Conservation (phyloP, 2,888 invertebrate species). For the Drosophila rellima region DNA sequence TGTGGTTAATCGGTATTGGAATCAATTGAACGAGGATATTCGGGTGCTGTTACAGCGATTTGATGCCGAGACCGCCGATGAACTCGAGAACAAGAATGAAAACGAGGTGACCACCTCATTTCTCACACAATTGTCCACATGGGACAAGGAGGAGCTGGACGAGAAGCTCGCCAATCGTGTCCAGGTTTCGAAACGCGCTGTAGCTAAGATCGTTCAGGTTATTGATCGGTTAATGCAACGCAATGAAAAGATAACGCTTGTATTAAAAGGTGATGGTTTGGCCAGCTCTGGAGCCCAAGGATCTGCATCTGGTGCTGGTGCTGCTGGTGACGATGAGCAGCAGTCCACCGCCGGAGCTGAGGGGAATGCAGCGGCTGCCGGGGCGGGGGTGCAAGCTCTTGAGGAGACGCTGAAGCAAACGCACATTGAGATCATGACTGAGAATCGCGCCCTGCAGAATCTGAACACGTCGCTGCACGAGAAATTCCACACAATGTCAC, state of each 20-base stretch:
- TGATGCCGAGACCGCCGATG: constrained; percentile 98
- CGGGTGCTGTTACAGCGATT: constrained; percentile 96
- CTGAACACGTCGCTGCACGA: constrained; percentile 96
- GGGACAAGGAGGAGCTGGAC: constrained; percentile 99
- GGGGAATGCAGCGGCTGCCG: constrained; percentile 37
- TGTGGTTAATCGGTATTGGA: constrained; percentile 99
- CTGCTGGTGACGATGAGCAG: constrained; percentile 52
- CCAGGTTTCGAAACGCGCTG: constrained; percentile 97
- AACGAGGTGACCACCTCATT: constrained; percentile 98
- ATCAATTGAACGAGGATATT: constrained; percentile 98
- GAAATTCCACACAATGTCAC: constrained; percentile 95
- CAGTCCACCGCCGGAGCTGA: constrained; percentile 36
- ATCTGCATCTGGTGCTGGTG: constrained; percentile 14
- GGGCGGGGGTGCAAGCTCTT: constrained; percentile 84
- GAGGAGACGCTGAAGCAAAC: constrained; percentile 94
- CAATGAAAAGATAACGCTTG: constrained; percentile 96
- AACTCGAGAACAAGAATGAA: constrained; percentile 98
- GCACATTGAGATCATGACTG: constrained; percentile 94
- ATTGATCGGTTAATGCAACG: constrained; percentile 98
- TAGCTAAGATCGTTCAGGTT: constrained; percentile 98
- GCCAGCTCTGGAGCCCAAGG: constrained; percentile 32
- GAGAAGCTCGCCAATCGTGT: constrained; percentile 98
- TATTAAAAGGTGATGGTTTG: constrained; percentile 89
- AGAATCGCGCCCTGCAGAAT: constrained; percentile 96
- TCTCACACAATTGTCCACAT: constrained; percentile 96